Evolutionary conservation across 2,888 invertebrate species (phyloP), one percentile per base, ranked within the genome.

Genomic region (Hemistola chrysoprasaria): DNA sequence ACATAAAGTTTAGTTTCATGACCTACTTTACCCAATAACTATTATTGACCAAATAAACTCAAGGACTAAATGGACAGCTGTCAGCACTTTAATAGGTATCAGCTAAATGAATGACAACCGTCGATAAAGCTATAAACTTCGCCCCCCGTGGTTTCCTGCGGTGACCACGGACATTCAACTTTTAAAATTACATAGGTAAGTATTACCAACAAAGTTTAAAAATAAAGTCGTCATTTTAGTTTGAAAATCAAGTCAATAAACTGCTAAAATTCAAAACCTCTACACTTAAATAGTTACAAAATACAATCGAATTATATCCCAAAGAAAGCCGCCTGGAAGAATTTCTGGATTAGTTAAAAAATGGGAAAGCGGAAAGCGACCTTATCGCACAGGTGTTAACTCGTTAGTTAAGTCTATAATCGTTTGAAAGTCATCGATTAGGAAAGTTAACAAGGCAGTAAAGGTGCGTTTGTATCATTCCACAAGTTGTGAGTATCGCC

Each of bases 371-470:
- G 4, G 16, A 46, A 44, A 32, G 25, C 9, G 20, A 37, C 53
- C 45, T 53, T 48, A 39, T 31, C 11, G 24, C 32, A 36, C 44
- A 36, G 32, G 35, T 33, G 35, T 43, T 40, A 23, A 21, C 31
- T 30, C 23, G 9, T 11, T 24, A 20, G 33, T 38, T 11, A 26
- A 7, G 24, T 34, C 32, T 50, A 34, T 46, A 55, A 58, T 60
- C 55, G 51, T 53, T 58, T 38, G 44, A 50, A 52, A 57, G 39
- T 47, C 35, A 49, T 54, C 53, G 63, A 63, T 63, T 56, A 61
- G 57, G 53, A 49, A 59, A 59, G 50, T 62, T 64, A 67, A 68
- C 66, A 62, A 69, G 62, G 56, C 59, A 52, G 58, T 68, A 56
- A 59, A 56, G 55, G 56, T 46, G 44, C 48, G 52, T 54, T 56